phyloP scores from a whole-genome alignment of 2,113 vertebrate species.

The Euleptes europaea region DNA sequence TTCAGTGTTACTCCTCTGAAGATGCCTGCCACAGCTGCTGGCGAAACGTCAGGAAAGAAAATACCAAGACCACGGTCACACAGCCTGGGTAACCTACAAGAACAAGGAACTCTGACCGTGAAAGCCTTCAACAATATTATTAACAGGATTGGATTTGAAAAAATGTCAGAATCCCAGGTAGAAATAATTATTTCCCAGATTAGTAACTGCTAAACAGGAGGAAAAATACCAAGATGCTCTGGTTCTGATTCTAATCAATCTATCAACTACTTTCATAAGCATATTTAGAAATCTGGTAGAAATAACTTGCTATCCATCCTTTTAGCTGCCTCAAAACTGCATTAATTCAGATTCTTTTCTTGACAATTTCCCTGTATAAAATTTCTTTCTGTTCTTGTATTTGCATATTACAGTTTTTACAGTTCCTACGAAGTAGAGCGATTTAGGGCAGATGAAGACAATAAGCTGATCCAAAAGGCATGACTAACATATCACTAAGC shows the following conservation, averaged over 20 bases:
- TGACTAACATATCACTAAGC: conserved; percentile 33
- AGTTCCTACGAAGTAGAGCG: conserved; percentile 24
- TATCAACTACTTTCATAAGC: neutral
- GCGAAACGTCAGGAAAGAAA: too few relatives aligned
- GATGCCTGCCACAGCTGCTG: too few relatives aligned
- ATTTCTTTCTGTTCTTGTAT: conserved; percentile 12
- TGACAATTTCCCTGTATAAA: neutral
- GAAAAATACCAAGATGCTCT: neutral
- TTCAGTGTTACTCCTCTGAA: too few relatives aligned
- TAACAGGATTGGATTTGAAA: neutral
- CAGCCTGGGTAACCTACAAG: too few relatives aligned
- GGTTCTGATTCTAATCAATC: neutral
- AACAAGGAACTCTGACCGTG: too few relatives aligned
- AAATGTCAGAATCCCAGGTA: neutral
- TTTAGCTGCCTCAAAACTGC: neutral
- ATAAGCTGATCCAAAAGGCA: conserved; percentile 35
- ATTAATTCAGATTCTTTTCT: neutral
- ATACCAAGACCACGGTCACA: too few relatives aligned
- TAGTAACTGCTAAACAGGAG: neutral
- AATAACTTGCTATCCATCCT: neutral
- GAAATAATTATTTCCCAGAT: neutral
- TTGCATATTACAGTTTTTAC: neutral
- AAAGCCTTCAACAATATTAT: too few relatives aligned
- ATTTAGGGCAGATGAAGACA: conserved; percentile 35
- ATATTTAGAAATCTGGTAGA: conserved; percentile 8